These are phyloP conservation scores for Cyclopterus lumpus DNA, from an alignment of 2,797 vertebrate genomes.

Conservation along the genomic window DNA sequence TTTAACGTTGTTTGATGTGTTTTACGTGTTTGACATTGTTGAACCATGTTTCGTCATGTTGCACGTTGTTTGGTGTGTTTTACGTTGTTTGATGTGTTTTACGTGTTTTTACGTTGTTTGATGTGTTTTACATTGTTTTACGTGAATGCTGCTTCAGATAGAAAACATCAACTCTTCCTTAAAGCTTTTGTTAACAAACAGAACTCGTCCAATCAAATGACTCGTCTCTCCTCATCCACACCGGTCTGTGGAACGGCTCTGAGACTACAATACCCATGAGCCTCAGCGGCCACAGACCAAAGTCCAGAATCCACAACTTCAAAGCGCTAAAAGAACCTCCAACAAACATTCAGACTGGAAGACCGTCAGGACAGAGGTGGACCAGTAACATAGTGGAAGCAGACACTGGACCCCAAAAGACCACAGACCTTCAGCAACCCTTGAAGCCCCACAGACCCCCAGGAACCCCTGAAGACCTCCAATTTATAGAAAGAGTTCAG, in stretches of 20 bases:
- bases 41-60: no score
- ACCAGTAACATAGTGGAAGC: background rate
- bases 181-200: background rate
- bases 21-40: no score
- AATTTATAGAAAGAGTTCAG: background rate
- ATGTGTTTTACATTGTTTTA: no score
- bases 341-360: conserved; percentile 19
- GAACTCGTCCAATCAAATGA: background rate
- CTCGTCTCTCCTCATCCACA: background rate
- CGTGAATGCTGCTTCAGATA: background rate
- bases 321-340: background rate
- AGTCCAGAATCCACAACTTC: background rate
- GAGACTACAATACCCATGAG: conserved; percentile 30
- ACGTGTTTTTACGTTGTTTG: no score
- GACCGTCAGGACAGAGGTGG: background rate
- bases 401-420: background rate
- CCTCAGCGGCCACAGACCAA: background rate
- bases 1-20: no score
- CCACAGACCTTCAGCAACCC: background rate
- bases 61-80: no score
- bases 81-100: no score
- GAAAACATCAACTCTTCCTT: background rate
- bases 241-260: background rate
- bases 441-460: background rate
- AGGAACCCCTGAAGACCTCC: background rate